Base-by-base conservation (phyloP, 1,140 invertebrate species). In the Lordiphosa clarofinis region DNA sequence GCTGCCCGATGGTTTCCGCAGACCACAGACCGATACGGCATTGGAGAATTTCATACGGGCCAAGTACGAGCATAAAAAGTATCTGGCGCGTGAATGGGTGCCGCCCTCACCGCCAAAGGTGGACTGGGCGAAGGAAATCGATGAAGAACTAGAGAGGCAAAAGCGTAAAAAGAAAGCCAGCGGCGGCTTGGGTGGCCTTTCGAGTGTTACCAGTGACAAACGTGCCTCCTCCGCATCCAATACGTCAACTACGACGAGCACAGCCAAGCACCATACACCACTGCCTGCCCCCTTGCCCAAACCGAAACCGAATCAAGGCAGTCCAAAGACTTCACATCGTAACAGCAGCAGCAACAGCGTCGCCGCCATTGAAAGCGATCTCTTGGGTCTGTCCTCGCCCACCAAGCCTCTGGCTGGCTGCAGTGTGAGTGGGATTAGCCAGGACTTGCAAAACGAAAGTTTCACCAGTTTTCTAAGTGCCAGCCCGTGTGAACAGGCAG, bases 41-140 rank as follows among this genome's bases (percentile, higher is more conserved):
- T 90, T 99, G 24, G 98, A 99, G 89, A 93, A 93, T 43, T 99
- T 99, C 89, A 97, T 99, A 66, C 92, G 98, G 48, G 96, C 96
- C 37, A 99, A 99, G 91, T 99, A 99, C 90, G 98, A 99, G 89
- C 95, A 97, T 75, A 99, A 98, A 90, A 99, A 98, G 87, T 99
- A 99, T 89, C 96, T 99, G 78, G 98, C 97, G 15, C 93, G 95
- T 73, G 97, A 99, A 90, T 99, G 97, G 97, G 95, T 98, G 35
- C 95, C 94, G 50, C 95, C 95, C 19, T 91, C 94, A 39, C 91
- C 95, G 52, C 94, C 95, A 11, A 95, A 96, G 90, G 94, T 96
- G 31, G 93, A 94, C 89, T 93, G 92, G 92, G 95, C 96, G 70
- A 95, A 96, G 87, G 95, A 81, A 46, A 93, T 97, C 49, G 95